phyloP scores from a whole-genome alignment of 2,888 invertebrate species.

The Lithosia quadra region DNA sequence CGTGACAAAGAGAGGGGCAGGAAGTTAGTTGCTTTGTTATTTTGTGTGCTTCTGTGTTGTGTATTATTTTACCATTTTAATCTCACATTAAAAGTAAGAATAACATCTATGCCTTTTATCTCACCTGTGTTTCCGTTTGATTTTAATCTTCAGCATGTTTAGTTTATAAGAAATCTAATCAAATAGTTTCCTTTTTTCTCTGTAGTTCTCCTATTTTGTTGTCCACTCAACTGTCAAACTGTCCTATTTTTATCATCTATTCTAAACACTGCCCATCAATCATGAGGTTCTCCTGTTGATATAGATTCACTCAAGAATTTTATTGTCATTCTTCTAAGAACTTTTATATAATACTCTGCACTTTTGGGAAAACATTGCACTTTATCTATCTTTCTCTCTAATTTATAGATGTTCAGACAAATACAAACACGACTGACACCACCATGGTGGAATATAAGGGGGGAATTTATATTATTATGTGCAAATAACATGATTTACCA shows the following conservation, averaged over 20 bases:
- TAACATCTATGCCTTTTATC: neutral
- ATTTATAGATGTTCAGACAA: too few species aligned
- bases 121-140: neutral
- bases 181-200: neutral
- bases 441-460: too few species aligned
- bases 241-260: too few species aligned
- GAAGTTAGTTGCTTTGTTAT: conserved; percentile 68
- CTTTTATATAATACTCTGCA: neutral
- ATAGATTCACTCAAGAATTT: neutral
- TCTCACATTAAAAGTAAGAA: neutral
- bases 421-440: too few species aligned
- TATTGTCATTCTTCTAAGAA: neutral
- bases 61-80: neutral
- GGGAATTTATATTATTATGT: too few species aligned
- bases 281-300: too few species aligned
- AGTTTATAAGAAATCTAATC: neutral
- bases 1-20: conserved; percentile 87
- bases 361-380: neutral
- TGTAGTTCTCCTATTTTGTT: neutral
- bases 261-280: too few species aligned
- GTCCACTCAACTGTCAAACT: too few species aligned
- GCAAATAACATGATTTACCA: too few species aligned
- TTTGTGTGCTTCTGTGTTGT: neutral
- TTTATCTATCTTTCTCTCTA: neutral
- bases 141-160: neutral